Evolutionary conservation across 2,113 vertebrate species (phyloP).

Genomic region (Hipposideros armiger): DNA sequence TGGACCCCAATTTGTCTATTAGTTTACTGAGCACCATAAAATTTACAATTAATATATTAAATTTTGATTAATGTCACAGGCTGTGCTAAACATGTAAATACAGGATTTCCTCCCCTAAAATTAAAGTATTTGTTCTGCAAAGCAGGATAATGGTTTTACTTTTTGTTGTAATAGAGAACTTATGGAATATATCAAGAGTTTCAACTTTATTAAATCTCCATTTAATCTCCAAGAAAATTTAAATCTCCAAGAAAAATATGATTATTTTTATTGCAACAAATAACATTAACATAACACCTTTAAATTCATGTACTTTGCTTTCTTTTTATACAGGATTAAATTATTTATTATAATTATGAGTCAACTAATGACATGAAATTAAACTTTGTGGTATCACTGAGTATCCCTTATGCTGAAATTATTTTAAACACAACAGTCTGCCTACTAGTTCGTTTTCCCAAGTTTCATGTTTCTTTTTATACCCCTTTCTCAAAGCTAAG

Average conservation of each 20-base stretch:
- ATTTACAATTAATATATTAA: background rate
- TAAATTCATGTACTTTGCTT: background rate
- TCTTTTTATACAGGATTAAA: background rate
- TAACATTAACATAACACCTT: background rate
- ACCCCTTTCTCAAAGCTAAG: background rate
- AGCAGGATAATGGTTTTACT: background rate
- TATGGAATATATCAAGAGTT: background rate
- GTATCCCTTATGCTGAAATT: background rate
- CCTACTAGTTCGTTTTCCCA: background rate
- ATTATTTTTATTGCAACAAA: background rate
- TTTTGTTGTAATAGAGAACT: background rate
- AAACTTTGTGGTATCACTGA: slow-evolving; percentile 10
- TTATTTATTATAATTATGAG: background rate
- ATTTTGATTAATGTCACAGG: background rate
- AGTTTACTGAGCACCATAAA: background rate
- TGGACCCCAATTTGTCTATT: background rate
- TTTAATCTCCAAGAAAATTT: no score
- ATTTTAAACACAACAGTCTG: background rate
- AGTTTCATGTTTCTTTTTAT: background rate
- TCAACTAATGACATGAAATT: background rate
- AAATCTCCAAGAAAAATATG: background rate
- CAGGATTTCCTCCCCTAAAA: background rate
- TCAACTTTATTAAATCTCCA: background rate
- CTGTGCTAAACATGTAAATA: background rate
- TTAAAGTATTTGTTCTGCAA: background rate